Percentiles rank a stretch among this genome's conserved stretches.
Evolutionary conservation across 2,797 vertebrate species (phyloP).

Genomic region (Coregonus ussuriensis): DNA sequence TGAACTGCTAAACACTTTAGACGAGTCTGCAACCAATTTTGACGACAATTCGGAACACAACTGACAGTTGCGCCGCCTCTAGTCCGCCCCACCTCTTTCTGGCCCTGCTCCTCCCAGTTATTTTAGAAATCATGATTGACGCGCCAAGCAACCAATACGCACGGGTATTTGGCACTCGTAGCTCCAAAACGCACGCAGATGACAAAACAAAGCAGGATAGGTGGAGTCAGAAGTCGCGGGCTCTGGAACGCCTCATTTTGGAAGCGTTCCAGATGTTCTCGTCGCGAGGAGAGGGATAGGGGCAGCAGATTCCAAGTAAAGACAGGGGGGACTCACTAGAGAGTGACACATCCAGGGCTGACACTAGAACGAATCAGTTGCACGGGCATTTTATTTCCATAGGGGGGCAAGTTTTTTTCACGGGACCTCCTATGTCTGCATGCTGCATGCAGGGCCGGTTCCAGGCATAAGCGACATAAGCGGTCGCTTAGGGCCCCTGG

Average conservation of each 20-base stretch:
- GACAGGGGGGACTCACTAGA: conserved; percentile 8
- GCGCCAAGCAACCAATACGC: conserved; percentile 54
- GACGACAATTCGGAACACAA: conserved; percentile 58
- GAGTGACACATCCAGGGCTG: conserved; percentile 8
- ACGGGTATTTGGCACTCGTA: background rate
- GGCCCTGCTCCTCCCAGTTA: conserved; percentile 44
- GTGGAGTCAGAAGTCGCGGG: conserved; percentile 25
- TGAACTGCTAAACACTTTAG: background rate
- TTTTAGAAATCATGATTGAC: conserved; percentile 52
- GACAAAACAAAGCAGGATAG: conserved; percentile 38
- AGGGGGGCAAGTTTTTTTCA: too few species aligned
- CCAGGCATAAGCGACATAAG: too few species aligned
- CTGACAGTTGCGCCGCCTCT: conserved; percentile 69
- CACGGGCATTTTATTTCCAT: too few species aligned
- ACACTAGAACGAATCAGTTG: too few species aligned
- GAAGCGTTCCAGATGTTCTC: conserved; percentile 45
- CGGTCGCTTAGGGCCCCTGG: too few species aligned
- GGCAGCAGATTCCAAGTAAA: background rate
- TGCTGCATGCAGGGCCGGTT: too few species aligned
- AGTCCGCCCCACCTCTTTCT: conserved; percentile 22
- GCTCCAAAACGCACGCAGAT: background rate
- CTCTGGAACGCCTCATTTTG: conserved; percentile 30
- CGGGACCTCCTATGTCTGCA: too few species aligned
- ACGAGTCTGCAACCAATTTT: conserved; percentile 55
- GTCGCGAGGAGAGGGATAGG: background rate